phyloP scores from a whole-genome alignment of 2,113 vertebrate species.

The Hymenochirus boettgeri region DNA sequence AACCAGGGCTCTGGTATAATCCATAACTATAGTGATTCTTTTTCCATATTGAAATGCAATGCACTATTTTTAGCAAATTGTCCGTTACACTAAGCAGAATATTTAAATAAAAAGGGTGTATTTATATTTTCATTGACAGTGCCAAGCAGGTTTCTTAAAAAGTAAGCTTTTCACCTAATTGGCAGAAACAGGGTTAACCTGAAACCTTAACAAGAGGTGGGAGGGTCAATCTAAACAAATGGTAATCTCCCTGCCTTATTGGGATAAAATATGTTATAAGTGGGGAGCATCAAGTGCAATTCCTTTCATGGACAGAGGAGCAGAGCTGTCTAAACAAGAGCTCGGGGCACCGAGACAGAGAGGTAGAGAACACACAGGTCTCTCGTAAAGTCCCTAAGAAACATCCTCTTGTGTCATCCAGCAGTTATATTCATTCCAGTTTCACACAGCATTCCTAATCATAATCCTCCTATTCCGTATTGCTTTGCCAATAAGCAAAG shows the following conservation, averaged over 20 bases:
- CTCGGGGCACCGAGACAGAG: neutral
- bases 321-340: slow-evolving; percentile 32
- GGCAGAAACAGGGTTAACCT: slow-evolving; percentile 10
- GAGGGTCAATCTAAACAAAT: slow-evolving; percentile 15
- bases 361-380: neutral
- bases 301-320: slow-evolving; percentile 38
- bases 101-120: no score
- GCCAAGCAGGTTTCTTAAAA: neutral
- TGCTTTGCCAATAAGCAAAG: no score
- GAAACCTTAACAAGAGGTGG: neutral
- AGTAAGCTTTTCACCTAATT: slow-evolving; percentile 18
- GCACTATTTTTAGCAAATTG: no score
- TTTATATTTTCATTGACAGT: no score
- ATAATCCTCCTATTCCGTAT: no score
- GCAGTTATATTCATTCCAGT: no score
- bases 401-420: neutral
- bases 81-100: no score
- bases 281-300: slow-evolving; percentile 30
- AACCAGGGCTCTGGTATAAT: no score
- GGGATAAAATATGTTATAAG: slow-evolving; percentile 42
- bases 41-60: no score
- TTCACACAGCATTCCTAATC: no score
- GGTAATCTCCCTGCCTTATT: slow-evolving; percentile 34
- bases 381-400: neutral
- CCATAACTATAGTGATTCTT: no score